phyloP scores from a whole-genome alignment of 1,140 invertebrate genomes.

The Procambarus clarkii region DNA sequence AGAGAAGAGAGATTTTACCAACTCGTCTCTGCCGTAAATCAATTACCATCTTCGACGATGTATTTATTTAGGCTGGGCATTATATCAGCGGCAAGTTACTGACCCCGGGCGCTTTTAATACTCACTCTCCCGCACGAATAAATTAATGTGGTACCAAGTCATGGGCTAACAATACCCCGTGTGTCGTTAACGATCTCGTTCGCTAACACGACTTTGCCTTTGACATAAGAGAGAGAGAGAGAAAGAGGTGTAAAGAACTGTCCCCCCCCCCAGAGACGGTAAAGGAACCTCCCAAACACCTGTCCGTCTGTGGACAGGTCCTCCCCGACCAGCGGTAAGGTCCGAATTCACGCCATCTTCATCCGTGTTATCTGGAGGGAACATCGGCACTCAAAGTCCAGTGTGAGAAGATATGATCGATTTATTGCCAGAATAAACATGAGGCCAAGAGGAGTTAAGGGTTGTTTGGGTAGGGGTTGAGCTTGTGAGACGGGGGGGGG shows the following conservation, averaged over 20 bases:
- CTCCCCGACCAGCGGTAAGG: conserved; percentile 12
- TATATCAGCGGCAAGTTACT: conserved; percentile 21
- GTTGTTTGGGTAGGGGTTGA: too few species aligned
- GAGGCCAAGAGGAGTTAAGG: conserved; percentile 28
- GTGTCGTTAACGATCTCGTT: background rate
- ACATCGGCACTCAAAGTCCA: conserved; percentile 55
- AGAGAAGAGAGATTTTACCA: conserved; percentile 8
- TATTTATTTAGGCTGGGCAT: conserved; percentile 31
- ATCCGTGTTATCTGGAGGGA: conserved; percentile 43
- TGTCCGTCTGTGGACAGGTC: background rate
- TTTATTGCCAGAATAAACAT: conserved; percentile 64
- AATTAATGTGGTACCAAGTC: conserved; percentile 16
- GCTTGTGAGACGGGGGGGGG: too few species aligned
- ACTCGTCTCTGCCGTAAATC: conserved; percentile 22
- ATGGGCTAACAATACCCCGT: background rate
- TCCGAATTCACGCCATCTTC: conserved; percentile 64
- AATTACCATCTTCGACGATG: conserved; percentile 25
- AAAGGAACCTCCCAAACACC: too few species aligned
- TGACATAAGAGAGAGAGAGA: background rate
- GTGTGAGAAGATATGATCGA: conserved; percentile 66
- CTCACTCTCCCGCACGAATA: conserved; percentile 10
- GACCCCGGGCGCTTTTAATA: background rate
- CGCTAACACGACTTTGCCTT: background rate
- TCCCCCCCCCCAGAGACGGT: too few species aligned
- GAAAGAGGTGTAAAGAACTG: too few species aligned